Evolutionary conservation across 2,113 vertebrate genomes (phyloP).

Genomic region (Daubentonia madagascariensis): DNA sequence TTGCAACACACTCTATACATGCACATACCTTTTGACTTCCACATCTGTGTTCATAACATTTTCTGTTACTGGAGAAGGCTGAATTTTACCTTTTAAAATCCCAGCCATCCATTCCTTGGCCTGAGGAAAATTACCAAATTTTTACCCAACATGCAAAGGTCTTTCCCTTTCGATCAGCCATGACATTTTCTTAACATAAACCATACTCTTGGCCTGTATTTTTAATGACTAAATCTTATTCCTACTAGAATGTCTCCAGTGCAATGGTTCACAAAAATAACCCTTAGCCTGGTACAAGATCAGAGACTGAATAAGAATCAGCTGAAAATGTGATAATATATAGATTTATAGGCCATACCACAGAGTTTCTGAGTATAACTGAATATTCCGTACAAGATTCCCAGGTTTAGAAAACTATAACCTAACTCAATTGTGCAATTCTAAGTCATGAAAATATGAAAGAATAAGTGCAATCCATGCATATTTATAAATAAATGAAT

Average conservation of each 20-base stretch:
- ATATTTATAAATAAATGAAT: neutral
- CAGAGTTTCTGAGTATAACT: neutral
- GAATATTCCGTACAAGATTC: neutral
- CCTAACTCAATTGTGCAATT: neutral
- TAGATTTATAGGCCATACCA: neutral
- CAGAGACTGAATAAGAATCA: neutral
- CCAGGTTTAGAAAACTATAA: neutral
- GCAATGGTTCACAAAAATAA: neutral
- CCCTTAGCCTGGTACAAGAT: neutral
- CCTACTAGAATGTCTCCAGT: neutral
- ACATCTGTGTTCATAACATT: neutral
- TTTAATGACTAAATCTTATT: neutral
- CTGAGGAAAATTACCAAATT: neutral
- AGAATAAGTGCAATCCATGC: neutral
- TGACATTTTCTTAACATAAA: neutral
- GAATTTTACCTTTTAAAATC: neutral
- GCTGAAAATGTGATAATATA: neutral
- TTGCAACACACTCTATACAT: neutral
- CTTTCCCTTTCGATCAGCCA: neutral
- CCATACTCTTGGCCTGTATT: neutral
- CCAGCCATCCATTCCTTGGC: neutral
- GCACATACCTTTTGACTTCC: neutral
- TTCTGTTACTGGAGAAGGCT: neutral
- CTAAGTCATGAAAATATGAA: neutral
- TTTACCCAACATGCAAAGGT: neutral